Conservation (phyloP, 1,140 invertebrate species). For the Venustaconcha ellipsiformis region DNA sequence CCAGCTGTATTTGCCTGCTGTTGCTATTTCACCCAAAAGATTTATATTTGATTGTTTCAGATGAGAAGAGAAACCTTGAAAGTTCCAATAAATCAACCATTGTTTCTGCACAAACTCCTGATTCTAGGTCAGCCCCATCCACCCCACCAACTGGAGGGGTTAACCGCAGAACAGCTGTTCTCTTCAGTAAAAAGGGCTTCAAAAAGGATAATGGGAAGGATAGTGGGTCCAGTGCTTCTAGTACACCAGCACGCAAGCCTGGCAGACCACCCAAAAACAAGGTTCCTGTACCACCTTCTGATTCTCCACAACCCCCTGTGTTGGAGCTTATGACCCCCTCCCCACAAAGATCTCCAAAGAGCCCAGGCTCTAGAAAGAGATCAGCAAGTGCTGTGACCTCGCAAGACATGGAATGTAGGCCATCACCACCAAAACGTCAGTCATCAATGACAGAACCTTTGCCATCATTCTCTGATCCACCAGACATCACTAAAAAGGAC, state of each 20-base stretch:
- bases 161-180: constrained; percentile 84
- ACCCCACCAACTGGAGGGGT: constrained; percentile 72
- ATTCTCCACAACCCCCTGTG: constrained; percentile 48
- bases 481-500: constrained; percentile 51
- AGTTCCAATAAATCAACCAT: too few species aligned
- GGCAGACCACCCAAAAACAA: constrained; percentile 46
- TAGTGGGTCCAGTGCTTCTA: constrained; percentile 23
- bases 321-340: constrained; percentile 43
- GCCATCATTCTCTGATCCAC: constrained; percentile 42
- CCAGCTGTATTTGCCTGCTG: too few species aligned
- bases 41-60: too few species aligned
- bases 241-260: constrained; percentile 42
- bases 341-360: constrained; percentile 30
- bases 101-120: too few species aligned
- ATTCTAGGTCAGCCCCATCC: constrained; percentile 19
- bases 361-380: constrained; percentile 50
- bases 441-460: constrained; percentile 39
- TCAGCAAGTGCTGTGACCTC: constrained; percentile 51
- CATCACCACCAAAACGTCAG: constrained; percentile 57
- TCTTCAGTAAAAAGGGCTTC: constrained; percentile 83
- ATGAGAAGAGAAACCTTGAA: too few species aligned
- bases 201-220: constrained; percentile 31
- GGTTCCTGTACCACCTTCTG: constrained; percentile 23
- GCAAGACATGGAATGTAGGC: constrained; percentile 37
- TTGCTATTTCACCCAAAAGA: too few species aligned